Conservation (phyloP, 2,888 invertebrate species). For the Salpingus planirostris region DNA sequence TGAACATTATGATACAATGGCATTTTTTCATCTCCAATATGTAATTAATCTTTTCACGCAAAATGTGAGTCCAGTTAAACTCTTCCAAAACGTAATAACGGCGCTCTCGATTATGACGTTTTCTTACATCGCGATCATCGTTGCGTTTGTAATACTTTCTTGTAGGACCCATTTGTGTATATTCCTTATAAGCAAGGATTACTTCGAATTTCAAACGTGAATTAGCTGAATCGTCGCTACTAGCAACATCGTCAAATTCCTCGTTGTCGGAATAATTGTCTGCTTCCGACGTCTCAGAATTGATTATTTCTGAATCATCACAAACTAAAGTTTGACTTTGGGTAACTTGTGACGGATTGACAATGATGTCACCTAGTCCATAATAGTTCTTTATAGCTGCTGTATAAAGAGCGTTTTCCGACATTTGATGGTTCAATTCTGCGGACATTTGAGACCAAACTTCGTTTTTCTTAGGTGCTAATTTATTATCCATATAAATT, state of each 20-base stretch:
- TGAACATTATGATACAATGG: not conserved
- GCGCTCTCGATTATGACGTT: not conserved
- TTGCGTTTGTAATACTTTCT: not conserved
- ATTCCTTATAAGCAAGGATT: not conserved
- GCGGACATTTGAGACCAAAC: not conserved
- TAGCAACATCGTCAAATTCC: too few species aligned
- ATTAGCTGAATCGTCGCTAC: too few species aligned
- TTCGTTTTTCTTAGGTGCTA: not conserved
- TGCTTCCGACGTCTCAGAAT: too few species aligned
- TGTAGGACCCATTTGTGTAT: not conserved
- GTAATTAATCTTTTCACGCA: not conserved
- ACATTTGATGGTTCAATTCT: not conserved
- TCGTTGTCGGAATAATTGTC: too few species aligned
- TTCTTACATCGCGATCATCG: not conserved
- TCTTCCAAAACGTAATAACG: not conserved
- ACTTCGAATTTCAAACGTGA: not conserved
- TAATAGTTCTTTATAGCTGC: not conserved
- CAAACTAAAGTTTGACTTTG: too few species aligned
- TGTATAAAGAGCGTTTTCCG: not conserved
- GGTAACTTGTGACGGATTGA: too few species aligned
- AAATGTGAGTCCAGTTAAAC: not conserved
- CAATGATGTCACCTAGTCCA: too few species aligned
- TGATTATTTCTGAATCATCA: not conserved
- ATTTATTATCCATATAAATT: not conserved
- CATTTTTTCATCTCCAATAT: not conserved